A percentile compares a stretch with the other conserved stretches of the same genome.
These are phyloP conservation scores for Bucorvus abyssinicus DNA, from an alignment of 2,797 vertebrate species.

Conservation along the genomic window DNA sequence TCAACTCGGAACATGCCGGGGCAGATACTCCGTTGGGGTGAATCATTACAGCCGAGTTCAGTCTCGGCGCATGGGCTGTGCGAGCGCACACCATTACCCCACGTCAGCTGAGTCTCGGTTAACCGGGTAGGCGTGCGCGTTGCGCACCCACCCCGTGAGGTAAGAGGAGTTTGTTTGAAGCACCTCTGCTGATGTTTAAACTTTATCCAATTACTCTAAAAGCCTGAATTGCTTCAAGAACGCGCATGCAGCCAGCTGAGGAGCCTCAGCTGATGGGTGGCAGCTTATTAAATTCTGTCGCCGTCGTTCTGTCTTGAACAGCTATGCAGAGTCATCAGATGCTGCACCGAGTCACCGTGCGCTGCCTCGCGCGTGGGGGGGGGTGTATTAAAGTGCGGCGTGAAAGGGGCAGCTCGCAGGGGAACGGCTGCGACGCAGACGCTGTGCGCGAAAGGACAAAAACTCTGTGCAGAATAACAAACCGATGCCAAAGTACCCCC, in stretches of 20 bases:
- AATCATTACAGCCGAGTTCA: constrained; percentile 16
- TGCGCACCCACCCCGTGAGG: background rate
- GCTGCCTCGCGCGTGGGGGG: background rate
- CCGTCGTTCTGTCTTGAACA: background rate
- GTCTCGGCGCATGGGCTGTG: background rate
- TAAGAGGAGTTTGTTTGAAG: background rate
- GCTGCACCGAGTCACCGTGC: background rate
- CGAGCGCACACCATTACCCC: background rate
- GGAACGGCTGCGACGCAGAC: background rate
- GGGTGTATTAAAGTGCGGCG: background rate
- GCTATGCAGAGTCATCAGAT: background rate
- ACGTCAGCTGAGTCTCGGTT: background rate
- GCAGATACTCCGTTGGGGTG: background rate
- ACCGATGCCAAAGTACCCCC: background rate
- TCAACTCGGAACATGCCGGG: constrained; percentile 13
- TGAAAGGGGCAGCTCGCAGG: background rate
- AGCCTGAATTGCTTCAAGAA: background rate
- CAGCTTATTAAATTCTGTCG: background rate
- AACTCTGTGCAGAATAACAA: background rate
- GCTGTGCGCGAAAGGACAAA: background rate
- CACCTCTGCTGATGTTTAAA: background rate
- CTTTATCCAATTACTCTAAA: background rate
- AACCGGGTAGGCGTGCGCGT: background rate
- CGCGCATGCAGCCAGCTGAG: background rate
- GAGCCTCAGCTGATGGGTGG: constrained; percentile 28